Base-by-base conservation (phyloP, 2,797 vertebrate genomes). In the Pipistrellus kuhlii region DNA sequence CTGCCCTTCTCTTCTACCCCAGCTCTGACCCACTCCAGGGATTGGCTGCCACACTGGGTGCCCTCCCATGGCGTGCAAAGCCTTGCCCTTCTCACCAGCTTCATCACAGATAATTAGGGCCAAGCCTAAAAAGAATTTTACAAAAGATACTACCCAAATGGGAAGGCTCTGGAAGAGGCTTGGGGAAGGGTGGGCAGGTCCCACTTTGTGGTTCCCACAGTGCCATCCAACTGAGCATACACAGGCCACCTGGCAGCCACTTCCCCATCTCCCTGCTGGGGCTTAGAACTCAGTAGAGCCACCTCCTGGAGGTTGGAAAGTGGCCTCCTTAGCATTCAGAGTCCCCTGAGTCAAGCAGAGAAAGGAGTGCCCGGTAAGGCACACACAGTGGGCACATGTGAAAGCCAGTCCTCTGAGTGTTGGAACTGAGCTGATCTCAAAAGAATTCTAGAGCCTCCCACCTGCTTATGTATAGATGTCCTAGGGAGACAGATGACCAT, bases 61-160 rank as follows among this genome's bases (percentile, higher is more conserved):
- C 38, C 86, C n/a, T 71, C 84, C 62, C 77, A 7, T 44, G 35
- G 72, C 13, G 0, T 72, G 64, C 6, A 23, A 93, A 86, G 10
- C 73, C 84, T 84, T 66, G 23, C 35, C 86, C 35, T 80, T 89
- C 71, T 90, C 44, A 76, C n/a, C 66, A 91, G 41, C 59, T 88
- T 32, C 12, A 3, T 51, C 14, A 15, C n/a, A 68, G 32, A 59
- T 41, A 87, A 94, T 77, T 57, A 89, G 86, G 51, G 59, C 57
- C 68, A 83, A 88, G 20, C 88, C 80, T 53, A 3, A 71, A 76
- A 66, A 48, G 48, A 59, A 71, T 91, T 86, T 83, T 78, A 88
- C 30, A 59, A 82, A 91, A 83, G 51, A 32, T 94, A 85, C 64
- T 32, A 41, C 84, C 46, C 69, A 4, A 59, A 68, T 2, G 35